Evolutionary conservation across 2,113 vertebrate species (phyloP).

Genomic region (Lanius collurio): DNA sequence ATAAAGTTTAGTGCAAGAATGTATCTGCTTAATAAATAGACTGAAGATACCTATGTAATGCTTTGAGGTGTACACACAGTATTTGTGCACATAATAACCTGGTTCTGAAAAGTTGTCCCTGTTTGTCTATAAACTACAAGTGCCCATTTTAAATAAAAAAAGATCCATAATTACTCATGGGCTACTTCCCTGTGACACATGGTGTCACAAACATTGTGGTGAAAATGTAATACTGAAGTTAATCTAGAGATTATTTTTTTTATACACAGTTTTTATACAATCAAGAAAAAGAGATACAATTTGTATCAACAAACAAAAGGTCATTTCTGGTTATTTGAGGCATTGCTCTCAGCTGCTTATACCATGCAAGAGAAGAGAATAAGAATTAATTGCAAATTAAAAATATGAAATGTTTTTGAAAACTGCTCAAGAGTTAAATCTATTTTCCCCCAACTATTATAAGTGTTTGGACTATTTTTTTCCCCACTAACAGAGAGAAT

Average conservation of each 20-base stretch:
- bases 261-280: slow-evolving; percentile 93
- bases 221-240: slow-evolving; percentile 89
- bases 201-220: slow-evolving; percentile 95
- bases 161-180: slow-evolving; percentile 78
- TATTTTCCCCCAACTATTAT: background rate
- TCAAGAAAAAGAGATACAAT: slow-evolving; percentile 99
- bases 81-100: slow-evolving; percentile 77
- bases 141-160: slow-evolving; percentile 78
- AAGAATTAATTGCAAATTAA: slow-evolving; percentile 60
- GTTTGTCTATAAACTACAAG: slow-evolving; percentile 86
- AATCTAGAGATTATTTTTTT: slow-evolving; percentile 79
- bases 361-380: slow-evolving; percentile 67
- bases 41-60: slow-evolving; percentile 75
- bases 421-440: background rate
- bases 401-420: slow-evolving; percentile 26
- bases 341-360: slow-evolving; percentile 89
- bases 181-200: slow-evolving; percentile 96
- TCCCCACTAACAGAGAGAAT: background rate
- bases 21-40: slow-evolving; percentile 72
- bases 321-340: slow-evolving; percentile 97
- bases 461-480: background rate
- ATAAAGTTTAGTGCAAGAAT: slow-evolving; percentile 66
- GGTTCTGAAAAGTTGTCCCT: slow-evolving; percentile 76
- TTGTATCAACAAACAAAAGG: slow-evolving; percentile 99
- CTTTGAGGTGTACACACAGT: slow-evolving; percentile 77